A percentile compares a stretch with the other conserved stretches of the same genome.
Evolutionary conservation across 2,888 invertebrate species (phyloP).

Genomic region (Scrobipalpa costella): DNA sequence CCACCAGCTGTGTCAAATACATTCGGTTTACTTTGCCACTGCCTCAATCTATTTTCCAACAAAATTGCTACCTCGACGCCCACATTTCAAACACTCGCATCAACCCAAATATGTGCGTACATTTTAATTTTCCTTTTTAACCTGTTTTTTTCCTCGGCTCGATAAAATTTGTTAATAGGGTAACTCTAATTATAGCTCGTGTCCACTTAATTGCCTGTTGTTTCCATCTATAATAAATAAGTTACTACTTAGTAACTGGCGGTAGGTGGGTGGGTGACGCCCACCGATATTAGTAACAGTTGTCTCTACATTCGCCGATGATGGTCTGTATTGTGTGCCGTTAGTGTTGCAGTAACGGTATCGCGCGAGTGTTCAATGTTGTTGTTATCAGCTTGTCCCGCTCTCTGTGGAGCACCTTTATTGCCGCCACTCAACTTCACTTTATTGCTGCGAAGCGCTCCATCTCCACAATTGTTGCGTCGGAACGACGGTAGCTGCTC

Average conservation of each 20-base stretch:
- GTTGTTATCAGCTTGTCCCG: background rate
- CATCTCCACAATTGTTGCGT: background rate
- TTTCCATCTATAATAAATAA: no score
- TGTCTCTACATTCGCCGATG: background rate
- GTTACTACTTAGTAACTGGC: background rate
- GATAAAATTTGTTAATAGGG: background rate
- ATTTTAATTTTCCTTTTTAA: background rate
- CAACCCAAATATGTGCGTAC: background rate
- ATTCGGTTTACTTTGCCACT: background rate
- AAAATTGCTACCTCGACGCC: background rate
- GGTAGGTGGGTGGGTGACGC: background rate
- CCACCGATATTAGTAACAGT: background rate
- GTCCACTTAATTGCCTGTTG: no score
- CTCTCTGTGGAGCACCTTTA: background rate
- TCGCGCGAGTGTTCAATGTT: background rate
- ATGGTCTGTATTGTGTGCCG: background rate
- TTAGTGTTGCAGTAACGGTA: background rate
- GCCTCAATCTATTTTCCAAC: background rate
- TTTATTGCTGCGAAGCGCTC: background rate
- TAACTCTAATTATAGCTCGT: background rate
- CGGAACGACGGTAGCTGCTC: background rate
- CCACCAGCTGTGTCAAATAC: background rate
- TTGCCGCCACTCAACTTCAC: constrained; percentile 8
- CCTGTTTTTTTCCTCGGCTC: background rate
- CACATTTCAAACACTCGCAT: background rate